phyloP scores from a whole-genome alignment of 1,140 invertebrate species.

The Saccostrea echinata region DNA sequence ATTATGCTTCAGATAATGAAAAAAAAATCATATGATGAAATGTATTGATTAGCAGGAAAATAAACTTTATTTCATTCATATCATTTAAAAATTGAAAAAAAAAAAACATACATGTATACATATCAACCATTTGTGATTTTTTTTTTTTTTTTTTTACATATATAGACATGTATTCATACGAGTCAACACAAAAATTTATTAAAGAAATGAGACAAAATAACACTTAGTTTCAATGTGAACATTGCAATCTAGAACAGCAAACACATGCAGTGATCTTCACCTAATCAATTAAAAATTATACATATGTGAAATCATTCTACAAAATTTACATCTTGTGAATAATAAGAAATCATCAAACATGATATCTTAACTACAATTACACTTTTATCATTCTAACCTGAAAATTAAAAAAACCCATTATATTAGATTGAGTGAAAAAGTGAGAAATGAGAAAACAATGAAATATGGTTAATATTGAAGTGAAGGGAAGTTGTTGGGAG shows the following conservation, averaged over 20 bases:
- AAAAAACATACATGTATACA: too few species aligned
- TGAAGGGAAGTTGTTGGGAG: background rate
- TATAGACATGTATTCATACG: background rate
- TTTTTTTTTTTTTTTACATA: too few species aligned
- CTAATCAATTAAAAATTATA: background rate
- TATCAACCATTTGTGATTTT: too few species aligned
- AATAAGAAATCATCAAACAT: background rate
- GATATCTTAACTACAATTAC: background rate
- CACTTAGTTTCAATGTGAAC: background rate
- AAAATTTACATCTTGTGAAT: background rate
- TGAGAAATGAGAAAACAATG: background rate
- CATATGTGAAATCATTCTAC: background rate
- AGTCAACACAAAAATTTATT: background rate
- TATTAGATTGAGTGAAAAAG: background rate
- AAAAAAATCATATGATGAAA: too few species aligned
- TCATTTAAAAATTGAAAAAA: too few species aligned
- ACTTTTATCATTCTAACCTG: background rate
- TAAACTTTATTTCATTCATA: too few species aligned
- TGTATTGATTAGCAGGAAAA: too few species aligned
- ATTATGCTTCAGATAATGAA: too few species aligned
- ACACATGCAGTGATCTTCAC: slow-evolving; percentile 21
- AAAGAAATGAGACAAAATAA: background rate
- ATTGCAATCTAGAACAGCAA: background rate
- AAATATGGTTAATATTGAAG: background rate
- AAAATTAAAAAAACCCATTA: background rate